These are phyloP conservation scores for Melanotaenia duboulayi DNA, from an alignment of 2,113 vertebrate species.

Conservation along the genomic window DNA sequence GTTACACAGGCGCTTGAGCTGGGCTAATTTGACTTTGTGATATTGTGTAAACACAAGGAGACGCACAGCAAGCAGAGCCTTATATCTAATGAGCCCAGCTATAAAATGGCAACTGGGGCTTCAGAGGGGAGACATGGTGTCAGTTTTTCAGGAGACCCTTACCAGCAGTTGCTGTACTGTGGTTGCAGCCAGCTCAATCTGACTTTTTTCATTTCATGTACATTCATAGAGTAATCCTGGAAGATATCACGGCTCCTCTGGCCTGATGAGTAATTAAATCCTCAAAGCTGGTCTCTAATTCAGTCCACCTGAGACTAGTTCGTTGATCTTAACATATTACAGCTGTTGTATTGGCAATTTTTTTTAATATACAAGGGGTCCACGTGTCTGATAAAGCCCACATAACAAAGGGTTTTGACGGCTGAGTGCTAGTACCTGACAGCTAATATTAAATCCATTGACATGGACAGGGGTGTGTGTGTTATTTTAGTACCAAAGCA, in stretches of 20 bases:
- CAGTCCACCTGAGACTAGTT: slow-evolving; percentile 24
- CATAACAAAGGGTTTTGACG: slow-evolving; percentile 10
- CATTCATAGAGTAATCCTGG: slow-evolving; percentile 55
- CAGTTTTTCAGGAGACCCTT: slow-evolving; percentile 30
- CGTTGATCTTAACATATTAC: slow-evolving; percentile 6
- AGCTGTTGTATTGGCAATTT: slow-evolving; percentile 11
- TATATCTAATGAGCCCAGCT: slow-evolving; percentile 22
- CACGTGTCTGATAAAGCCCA: slow-evolving; percentile 14
- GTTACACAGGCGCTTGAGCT: slow-evolving; percentile 17
- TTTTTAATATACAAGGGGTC: slow-evolving; percentile 12
- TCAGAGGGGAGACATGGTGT: slow-evolving; percentile 20
- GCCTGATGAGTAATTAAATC: slow-evolving; percentile 40
- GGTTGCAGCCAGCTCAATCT: slow-evolving; percentile 31
- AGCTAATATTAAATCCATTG: slow-evolving; percentile 10
- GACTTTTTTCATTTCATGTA: slow-evolving; percentile 46
- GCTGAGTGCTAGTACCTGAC: not conserved
- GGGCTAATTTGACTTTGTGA: slow-evolving; percentile 19
- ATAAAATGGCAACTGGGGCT: slow-evolving; percentile 19
- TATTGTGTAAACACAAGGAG: slow-evolving; percentile 26
- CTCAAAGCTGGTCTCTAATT: slow-evolving; percentile 64
- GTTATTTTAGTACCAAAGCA: slow-evolving; percentile 73
- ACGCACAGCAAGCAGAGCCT: slow-evolving; percentile 37
- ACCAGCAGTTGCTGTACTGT: slow-evolving; percentile 40
- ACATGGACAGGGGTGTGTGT: slow-evolving; percentile 12
- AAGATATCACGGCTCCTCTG: slow-evolving; percentile 43